Percentiles rank a stretch among this genome's conserved stretches.
Evolutionary conservation across 2,888 invertebrate genomes (phyloP).

Genomic region (Ophion ventricosus): DNA sequence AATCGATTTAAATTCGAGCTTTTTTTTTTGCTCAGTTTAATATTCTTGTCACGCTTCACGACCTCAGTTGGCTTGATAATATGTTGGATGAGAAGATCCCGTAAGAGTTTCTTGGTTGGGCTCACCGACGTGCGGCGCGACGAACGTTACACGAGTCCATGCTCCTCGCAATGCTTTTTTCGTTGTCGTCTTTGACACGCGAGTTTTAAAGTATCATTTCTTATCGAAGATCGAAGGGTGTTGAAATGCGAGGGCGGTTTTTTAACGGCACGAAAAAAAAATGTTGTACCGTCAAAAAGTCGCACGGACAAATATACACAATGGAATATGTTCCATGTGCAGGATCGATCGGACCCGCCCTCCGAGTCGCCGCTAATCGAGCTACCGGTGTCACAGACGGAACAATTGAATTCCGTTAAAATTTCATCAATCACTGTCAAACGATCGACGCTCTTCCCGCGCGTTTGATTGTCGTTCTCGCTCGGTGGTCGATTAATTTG

Average conservation of each 20-base stretch:
- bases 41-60: too few species aligned
- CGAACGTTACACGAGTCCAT: slow-evolving; percentile 26
- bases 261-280: not conserved
- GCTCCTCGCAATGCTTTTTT: not conserved
- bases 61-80: slow-evolving; percentile 6
- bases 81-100: slow-evolving; percentile 19
- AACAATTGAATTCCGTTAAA: slow-evolving; percentile 14
- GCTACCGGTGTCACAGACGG: slow-evolving; percentile 30
- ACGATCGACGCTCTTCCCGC: not conserved
- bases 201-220: not conserved
- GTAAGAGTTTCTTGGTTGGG: slow-evolving; percentile 1
- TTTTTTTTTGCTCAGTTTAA: not conserved
- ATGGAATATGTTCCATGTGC: slow-evolving; percentile 42
- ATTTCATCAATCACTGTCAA: slow-evolving; percentile 12
- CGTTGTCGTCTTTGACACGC: not conserved
- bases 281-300: not conserved
- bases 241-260: not conserved
- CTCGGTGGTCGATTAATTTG: not conserved
- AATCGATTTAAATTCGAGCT: not conserved
- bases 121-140: slow-evolving; percentile 46
- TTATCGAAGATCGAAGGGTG: not conserved
- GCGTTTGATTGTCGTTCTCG: not conserved
- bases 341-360: slow-evolving; percentile 64
- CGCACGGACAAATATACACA: not conserved
- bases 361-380: slow-evolving; percentile 44